phyloP scores from a whole-genome alignment of 2,113 vertebrate species.

The Isichthys henryi region DNA sequence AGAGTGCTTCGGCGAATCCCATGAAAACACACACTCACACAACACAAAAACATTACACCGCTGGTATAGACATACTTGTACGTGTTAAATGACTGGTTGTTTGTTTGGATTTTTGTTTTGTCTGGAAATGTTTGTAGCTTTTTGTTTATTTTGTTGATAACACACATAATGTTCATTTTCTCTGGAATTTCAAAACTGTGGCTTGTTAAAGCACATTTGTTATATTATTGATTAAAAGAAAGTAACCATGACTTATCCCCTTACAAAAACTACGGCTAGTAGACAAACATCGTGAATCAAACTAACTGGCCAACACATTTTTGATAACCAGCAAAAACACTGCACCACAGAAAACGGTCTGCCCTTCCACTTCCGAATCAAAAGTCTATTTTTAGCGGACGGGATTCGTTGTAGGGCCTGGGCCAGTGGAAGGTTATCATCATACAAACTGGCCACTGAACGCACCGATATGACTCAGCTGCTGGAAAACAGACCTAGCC shows the following conservation, averaged over 20 bases:
- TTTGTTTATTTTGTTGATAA: constrained; percentile 5
- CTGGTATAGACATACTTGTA: neutral
- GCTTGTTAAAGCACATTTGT: neutral
- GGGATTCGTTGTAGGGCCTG: neutral
- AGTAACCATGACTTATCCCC: neutral
- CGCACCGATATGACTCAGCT: neutral
- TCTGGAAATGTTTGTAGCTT: neutral
- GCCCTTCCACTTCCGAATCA: neutral
- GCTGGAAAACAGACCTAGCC: neutral
- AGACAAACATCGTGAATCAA: neutral
- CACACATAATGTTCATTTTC: constrained; percentile 3
- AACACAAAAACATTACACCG: neutral
- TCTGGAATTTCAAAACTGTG: constrained; percentile 9
- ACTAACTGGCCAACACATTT: neutral
- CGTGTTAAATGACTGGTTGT: neutral
- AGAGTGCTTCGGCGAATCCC: neutral
- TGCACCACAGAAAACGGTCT: neutral
- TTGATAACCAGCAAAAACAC: neutral
- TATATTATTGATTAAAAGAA: constrained; percentile 9
- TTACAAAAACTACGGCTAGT: neutral
- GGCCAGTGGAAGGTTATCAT: neutral
- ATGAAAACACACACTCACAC: neutral
- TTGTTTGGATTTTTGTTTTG: neutral
- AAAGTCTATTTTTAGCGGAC: neutral
- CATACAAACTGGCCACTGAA: neutral